Percentiles rank a stretch among this genome's conserved stretches.
phyloP scores from a whole-genome alignment of 2,113 vertebrate genomes.

The Nipponia nippon region DNA sequence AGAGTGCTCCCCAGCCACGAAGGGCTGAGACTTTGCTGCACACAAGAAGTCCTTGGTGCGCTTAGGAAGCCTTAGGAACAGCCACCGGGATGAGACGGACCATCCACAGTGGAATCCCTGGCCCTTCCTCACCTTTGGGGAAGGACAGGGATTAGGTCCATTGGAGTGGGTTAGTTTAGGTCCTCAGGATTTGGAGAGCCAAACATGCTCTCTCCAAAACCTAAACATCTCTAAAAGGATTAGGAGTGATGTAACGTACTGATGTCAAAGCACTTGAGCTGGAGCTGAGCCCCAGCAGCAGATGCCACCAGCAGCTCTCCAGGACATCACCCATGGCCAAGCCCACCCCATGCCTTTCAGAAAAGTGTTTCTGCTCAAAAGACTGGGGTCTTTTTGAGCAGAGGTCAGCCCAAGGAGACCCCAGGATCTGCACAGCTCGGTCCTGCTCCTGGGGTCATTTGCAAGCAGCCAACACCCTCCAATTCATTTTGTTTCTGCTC shows the following conservation, averaged over 20 bases:
- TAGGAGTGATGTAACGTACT: rapidly evolving
- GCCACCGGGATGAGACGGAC: neutral
- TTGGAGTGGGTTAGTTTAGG: neutral
- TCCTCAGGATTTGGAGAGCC: neutral
- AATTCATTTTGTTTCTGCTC: neutral
- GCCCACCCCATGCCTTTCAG: neutral
- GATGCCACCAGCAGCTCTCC: neutral
- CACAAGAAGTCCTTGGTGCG: neutral
- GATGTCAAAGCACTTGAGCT: neutral
- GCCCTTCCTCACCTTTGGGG: neutral
- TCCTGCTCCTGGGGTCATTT: rapidly evolving
- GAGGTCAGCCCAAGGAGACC: neutral
- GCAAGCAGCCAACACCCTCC: neutral
- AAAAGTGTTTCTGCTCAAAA: neutral
- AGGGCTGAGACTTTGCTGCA: neutral
- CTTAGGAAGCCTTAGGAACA: neutral
- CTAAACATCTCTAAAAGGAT: neutral
- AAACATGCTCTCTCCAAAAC: neutral
- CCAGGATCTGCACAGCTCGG: neutral
- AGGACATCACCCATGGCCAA: neutral
- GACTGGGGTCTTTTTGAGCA: neutral
- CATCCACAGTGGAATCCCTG: neutral
- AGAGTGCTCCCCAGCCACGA: rapidly evolving
- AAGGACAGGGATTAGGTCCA: neutral
- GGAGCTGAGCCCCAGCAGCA: neutral